Conservation (phyloP, 2,113 vertebrate genomes). For the Brachirus orientalis region DNA sequence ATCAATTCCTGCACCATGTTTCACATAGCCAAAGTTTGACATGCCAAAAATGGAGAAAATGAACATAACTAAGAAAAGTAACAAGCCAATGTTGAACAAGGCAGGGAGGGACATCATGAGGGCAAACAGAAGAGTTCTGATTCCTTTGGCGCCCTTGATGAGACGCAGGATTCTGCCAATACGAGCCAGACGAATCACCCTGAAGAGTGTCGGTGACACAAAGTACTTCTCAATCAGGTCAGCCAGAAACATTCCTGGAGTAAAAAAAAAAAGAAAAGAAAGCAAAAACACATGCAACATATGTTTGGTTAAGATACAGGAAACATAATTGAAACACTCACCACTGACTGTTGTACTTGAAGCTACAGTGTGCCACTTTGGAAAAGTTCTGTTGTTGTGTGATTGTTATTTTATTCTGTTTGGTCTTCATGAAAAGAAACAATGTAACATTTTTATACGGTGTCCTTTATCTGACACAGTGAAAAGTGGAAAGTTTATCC, state of each 20-base stretch:
- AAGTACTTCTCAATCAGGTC: slow-evolving; percentile 99
- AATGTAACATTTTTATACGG: too few relatives aligned
- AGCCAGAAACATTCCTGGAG: slow-evolving; percentile 97
- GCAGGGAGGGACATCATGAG: slow-evolving; percentile 99
- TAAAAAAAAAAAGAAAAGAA: slow-evolving; percentile 1
- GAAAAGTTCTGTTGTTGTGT: too few relatives aligned
- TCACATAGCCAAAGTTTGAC: slow-evolving; percentile 99
- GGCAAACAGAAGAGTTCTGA: slow-evolving; percentile 97
- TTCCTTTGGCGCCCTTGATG: slow-evolving; percentile 98
- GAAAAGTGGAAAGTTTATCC: too few relatives aligned
- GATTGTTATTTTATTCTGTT: too few relatives aligned
- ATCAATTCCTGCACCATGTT: slow-evolving; percentile 93
- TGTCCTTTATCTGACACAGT: too few relatives aligned
- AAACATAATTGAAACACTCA: not conserved
- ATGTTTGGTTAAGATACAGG: slow-evolving; percentile 9
- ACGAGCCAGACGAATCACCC: slow-evolving; percentile 97
- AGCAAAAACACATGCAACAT: slow-evolving; percentile 18
- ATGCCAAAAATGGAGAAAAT: slow-evolving; percentile 99
- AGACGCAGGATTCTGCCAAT: slow-evolving; percentile 97
- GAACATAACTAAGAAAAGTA: slow-evolving; percentile 99
- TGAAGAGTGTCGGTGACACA: slow-evolving; percentile 97
- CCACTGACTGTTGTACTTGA: not conserved
- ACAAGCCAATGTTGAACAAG: slow-evolving; percentile 97
- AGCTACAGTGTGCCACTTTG: not conserved
- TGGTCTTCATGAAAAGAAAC: too few relatives aligned